Conservation (phyloP, 2,797 vertebrate genomes). For the Chiloscyllium punctatum region DNA sequence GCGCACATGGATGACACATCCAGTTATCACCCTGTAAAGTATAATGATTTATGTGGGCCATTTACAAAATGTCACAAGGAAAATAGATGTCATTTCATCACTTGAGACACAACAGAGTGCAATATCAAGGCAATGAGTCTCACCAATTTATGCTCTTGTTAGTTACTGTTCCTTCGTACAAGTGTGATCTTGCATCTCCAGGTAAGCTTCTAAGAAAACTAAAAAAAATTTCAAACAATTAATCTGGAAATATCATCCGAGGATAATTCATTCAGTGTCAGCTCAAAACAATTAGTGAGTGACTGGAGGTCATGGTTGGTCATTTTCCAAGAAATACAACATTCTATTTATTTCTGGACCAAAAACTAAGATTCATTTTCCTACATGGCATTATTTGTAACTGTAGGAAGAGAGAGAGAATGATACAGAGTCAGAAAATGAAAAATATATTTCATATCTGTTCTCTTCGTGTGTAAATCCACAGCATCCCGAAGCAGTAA, state of each 20-base stretch:
- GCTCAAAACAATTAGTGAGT: not conserved
- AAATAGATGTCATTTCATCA: too few species aligned
- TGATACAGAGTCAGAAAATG: not conserved
- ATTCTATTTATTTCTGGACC: not conserved
- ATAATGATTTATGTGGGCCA: too few species aligned
- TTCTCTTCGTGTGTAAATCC: not conserved
- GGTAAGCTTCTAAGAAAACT: not conserved
- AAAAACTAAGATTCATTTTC: not conserved
- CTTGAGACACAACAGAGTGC: too few species aligned
- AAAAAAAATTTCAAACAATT: too few species aligned
- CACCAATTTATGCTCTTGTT: too few species aligned
- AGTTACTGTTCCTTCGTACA: too few species aligned
- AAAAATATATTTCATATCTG: not conserved
- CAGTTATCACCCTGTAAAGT: too few species aligned
- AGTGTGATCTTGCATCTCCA: not conserved
- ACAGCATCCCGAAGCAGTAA: not conserved
- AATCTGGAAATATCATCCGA: not conserved
- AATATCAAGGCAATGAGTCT: too few species aligned
- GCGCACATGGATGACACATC: too few species aligned
- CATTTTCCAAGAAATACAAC: not conserved
- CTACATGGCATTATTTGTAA: not conserved
- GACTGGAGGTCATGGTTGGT: not conserved
- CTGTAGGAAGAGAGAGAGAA: not conserved
- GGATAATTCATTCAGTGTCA: not conserved
- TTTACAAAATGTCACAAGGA: too few species aligned